phyloP scores from a whole-genome alignment of 2,888 invertebrate genomes.

The Cephalotes varians region DNA sequence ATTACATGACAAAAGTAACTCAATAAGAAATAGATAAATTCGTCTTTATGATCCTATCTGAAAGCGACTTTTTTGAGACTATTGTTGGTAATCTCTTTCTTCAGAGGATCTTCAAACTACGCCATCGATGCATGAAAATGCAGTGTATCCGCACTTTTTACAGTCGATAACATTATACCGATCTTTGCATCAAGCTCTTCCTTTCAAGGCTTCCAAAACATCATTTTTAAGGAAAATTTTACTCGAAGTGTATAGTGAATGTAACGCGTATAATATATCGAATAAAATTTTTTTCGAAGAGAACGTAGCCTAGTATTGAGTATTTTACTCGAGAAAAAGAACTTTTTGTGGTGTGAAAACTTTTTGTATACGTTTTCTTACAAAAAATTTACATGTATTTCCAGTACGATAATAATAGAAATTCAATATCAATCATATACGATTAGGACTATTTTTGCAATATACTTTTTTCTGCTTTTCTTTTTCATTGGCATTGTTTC shows the following conservation, averaged over 20 bases:
- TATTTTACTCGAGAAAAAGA: constrained; percentile 20
- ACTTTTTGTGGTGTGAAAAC: not conserved
- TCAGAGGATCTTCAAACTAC: not conserved
- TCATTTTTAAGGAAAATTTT: no score
- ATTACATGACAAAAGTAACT: not conserved
- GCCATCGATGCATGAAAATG: constrained; percentile 20
- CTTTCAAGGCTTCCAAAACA: no score
- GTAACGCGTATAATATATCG: no score
- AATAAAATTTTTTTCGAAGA: no score
- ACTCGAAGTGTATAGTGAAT: no score
- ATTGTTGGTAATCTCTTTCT: constrained; percentile 10
- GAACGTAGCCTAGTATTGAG: no score
- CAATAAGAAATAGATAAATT: not conserved
- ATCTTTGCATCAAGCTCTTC: not conserved
- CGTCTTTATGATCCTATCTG: not conserved
- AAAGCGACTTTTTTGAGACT: not conserved
- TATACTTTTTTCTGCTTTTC: not conserved
- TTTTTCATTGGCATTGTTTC: not conserved
- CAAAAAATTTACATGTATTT: not conserved
- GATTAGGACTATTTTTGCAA: not conserved
- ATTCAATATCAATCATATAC: not conserved
- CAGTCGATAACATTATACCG: constrained; percentile 25
- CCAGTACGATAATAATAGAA: not conserved
- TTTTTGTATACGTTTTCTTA: not conserved
- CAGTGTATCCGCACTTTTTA: not conserved